Conservation (phyloP, 2,113 vertebrate species). For the Hippocampus zosterae region DNA sequence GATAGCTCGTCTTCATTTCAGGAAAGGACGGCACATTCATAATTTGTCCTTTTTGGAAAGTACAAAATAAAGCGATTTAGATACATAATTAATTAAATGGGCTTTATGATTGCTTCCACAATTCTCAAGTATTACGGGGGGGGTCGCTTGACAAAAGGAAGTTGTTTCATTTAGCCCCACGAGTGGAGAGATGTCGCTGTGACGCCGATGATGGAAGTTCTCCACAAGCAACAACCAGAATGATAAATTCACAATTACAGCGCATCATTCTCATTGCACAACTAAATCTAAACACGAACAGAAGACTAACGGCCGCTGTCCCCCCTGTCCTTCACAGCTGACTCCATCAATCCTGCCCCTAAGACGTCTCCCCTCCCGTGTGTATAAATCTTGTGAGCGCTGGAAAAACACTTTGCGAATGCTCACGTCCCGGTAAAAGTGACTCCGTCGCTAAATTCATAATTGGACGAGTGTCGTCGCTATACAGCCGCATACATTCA, state of each 20-base stretch:
- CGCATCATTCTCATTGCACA: neutral
- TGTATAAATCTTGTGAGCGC: neutral
- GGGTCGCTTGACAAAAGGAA: neutral
- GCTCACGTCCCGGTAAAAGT: neutral
- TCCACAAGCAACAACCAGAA: neutral
- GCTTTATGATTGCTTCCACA: too few relatives aligned
- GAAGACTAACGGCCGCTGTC: neutral
- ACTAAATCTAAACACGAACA: neutral
- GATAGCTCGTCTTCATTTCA: neutral
- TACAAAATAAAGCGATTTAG: too few relatives aligned
- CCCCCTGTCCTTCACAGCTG: neutral
- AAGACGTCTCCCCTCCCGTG: neutral
- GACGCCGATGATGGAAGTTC: too few relatives aligned
- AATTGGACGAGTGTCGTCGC: slow-evolving; percentile 16
- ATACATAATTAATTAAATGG: too few relatives aligned
- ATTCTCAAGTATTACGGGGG: neutral
- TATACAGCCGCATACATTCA: slow-evolving; percentile 27
- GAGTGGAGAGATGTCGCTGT: neutral
- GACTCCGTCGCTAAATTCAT: slow-evolving; percentile 1
- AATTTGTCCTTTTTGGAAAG: neutral
- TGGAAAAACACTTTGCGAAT: neutral
- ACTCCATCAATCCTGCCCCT: neutral
- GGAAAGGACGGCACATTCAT: neutral
- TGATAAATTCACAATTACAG: neutral
- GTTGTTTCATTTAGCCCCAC: neutral